Conservation (phyloP, 1,140 invertebrate species). For the Saccostrea cuccullata region DNA sequence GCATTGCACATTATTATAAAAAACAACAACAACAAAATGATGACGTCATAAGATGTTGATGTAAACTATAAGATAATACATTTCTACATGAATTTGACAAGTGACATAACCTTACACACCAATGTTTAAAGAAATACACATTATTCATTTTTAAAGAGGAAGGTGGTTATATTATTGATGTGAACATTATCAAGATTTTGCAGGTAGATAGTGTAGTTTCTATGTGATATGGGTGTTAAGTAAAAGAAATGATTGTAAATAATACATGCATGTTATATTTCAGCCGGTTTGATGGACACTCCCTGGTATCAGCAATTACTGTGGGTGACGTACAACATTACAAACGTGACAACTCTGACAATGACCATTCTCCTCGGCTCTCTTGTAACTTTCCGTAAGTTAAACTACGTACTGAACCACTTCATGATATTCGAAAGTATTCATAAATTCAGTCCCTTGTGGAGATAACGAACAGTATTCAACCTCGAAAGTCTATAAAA, state of each 20-base stretch:
- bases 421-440: background rate
- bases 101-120: background rate
- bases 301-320: constrained; percentile 49
- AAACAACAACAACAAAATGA: background rate
- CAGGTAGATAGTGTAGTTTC: background rate
- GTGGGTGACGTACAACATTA: constrained; percentile 48
- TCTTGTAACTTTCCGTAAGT: background rate
- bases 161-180: background rate
- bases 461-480: too few species aligned
- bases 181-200: background rate
- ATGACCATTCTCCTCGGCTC: constrained; percentile 34
- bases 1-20: background rate
- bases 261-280: background rate
- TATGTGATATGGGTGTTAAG: background rate
- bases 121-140: background rate
- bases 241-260: background rate
- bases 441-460: too few species aligned
- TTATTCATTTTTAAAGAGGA: background rate
- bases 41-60: background rate
- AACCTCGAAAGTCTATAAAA: too few species aligned
- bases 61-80: background rate
- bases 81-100: background rate
- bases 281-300: background rate
- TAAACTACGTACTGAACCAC: background rate
- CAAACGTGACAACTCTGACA: constrained; percentile 13